Base-by-base conservation (phyloP, 1,140 invertebrate genomes). In the Tetragonula clypearis region DNA sequence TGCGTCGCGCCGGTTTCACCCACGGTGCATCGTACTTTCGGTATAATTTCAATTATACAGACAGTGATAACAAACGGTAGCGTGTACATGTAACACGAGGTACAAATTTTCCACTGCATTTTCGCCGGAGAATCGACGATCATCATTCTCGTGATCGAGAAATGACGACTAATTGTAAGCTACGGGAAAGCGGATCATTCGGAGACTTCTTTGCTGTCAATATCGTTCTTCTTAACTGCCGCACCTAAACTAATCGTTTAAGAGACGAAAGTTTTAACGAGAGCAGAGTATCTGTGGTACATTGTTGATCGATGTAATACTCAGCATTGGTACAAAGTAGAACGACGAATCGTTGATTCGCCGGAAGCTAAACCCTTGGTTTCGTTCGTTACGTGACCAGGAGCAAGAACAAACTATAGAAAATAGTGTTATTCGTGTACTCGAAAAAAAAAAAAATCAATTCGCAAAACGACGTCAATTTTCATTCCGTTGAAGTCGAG, bases 281-380 rank as follows among this genome's bases (percentile, higher is more conserved):
- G 8, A 77, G 15, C 41, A 78, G 65, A 58, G 53, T 69, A 68
- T 65, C 41, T 78, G 53, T 75, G 78, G 60, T 58, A 81, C 49
- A 66, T 81, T 80, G 71, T 85, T 74, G 49, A 80, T 85, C 49
- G 78, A 85, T 85, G 69, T 84, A 83, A 83, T 83, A 83, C 73
- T 83, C 81, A 58, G 58, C 35, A 56, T 68, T 53, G 74, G 62
- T 77, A 78, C 55, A 78, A 78, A 78, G 60, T 35, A 56, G 53
- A 69, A 78, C 55, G 75, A 66, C 49, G 74, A 56, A 75, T 82
- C 49, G 5, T 62, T 55, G 71, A 75, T 65, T 82, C 80, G 80
- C 26, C 71, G n/a, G 55, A 74, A 30, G 69, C 26, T 74, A n/a
- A 35, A 12, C 49, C 23, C 55, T 23, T n/a, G 12, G 11, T 82